Percentiles rank a stretch among this genome's conserved stretches.
phyloP scores from a whole-genome alignment of 2,113 vertebrate genomes.

The Motacilla alba region DNA sequence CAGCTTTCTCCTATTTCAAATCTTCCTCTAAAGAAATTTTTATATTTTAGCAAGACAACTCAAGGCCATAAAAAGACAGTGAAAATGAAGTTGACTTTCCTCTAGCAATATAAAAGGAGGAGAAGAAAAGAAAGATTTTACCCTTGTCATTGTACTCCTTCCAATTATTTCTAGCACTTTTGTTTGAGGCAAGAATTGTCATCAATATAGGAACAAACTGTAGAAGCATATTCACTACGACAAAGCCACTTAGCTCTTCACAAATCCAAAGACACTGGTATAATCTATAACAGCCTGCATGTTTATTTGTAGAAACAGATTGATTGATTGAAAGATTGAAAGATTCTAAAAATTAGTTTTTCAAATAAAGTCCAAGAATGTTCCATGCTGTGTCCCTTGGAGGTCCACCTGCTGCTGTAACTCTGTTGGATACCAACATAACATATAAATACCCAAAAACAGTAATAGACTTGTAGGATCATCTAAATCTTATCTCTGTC shows the following conservation, averaged over 20 bases:
- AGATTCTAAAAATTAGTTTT: background rate
- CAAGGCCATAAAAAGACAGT: background rate
- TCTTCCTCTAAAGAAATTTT: background rate
- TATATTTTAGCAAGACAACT: background rate
- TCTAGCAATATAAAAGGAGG: background rate
- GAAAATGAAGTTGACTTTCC: background rate
- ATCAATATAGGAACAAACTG: background rate
- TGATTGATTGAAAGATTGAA: background rate
- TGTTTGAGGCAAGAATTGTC: background rate
- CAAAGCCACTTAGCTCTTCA: background rate
- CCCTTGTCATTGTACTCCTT: background rate
- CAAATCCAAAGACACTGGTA: background rate
- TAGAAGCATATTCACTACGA: background rate
- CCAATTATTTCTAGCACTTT: background rate
- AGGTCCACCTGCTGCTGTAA: background rate
- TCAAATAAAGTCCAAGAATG: background rate
- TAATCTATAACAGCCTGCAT: background rate
- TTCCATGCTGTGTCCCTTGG: background rate
- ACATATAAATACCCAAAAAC: background rate
- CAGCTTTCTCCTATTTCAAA: background rate
- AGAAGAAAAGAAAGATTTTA: background rate
- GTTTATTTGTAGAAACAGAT: background rate
- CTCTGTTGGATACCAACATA: background rate
- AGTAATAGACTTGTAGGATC: background rate
- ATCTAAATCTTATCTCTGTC: background rate